Conservation (phyloP, 2,113 vertebrate genomes). For the Varanus salvator region DNA sequence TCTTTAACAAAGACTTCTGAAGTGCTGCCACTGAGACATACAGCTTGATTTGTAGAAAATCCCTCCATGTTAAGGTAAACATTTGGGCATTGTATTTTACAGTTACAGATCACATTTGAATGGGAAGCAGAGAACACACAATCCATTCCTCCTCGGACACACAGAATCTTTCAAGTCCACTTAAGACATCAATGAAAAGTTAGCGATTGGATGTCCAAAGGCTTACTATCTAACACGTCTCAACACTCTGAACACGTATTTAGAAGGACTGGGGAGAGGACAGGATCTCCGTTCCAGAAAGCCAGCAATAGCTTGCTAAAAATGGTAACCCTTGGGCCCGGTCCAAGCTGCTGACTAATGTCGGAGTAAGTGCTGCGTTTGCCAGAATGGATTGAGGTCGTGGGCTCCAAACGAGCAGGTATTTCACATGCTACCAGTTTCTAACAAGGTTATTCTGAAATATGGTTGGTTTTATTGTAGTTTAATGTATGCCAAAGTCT, state of each 20-base stretch:
- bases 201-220: neutral
- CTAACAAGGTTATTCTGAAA: neutral
- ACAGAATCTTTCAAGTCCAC: neutral
- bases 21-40: neutral
- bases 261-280: neutral
- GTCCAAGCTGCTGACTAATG: neutral
- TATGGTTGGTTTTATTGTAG: neutral
- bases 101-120: neutral
- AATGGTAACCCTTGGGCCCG: neutral
- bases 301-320: neutral
- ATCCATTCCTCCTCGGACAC: neutral
- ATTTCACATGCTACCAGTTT: neutral
- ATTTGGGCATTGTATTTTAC: neutral
- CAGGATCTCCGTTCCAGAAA: neutral
- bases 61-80: slow-evolving; percentile 4
- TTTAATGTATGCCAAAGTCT: neutral
- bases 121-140: slow-evolving; percentile 11
- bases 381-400: too few species aligned
- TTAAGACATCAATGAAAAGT: neutral
- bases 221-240: neutral
- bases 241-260: neutral
- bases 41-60: slow-evolving; percentile 7
- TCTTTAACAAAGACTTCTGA: slow-evolving; percentile 58
- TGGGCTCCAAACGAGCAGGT: neutral
- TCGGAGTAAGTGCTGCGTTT: neutral